Conservation (phyloP, 2,888 invertebrate genomes). For the Drosophila pseudotalamancana region DNA sequence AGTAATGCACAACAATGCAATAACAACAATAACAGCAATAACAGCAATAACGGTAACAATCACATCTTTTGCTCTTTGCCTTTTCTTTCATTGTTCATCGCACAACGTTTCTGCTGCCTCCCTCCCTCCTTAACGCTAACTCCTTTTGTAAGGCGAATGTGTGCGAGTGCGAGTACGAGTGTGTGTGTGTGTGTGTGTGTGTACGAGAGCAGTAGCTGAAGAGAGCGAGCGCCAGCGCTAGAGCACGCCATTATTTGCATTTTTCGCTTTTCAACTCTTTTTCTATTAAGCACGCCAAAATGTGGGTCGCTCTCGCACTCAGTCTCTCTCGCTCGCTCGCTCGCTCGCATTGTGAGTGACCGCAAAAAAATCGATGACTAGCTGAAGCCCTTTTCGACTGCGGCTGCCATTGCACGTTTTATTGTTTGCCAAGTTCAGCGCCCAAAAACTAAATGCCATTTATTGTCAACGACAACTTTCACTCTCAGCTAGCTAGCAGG, state of each 20-base stretch:
- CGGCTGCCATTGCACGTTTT: constrained; percentile 33
- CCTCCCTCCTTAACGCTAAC: constrained; percentile 10
- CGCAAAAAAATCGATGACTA: constrained; percentile 73
- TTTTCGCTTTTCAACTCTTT: constrained; percentile 76
- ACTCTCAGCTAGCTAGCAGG: constrained; percentile 40
- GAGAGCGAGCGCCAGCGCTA: constrained; percentile 4
- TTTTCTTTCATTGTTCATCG: constrained; percentile 53
- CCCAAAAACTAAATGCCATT: constrained; percentile 79
- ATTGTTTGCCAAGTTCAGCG: constrained; percentile 74
- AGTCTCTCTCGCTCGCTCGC: constrained; percentile 2
- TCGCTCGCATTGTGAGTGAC: constrained; percentile 50
- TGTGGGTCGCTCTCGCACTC: constrained; percentile 54
- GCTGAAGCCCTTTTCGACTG: constrained; percentile 33
- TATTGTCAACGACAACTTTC: constrained; percentile 70
- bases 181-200: constrained; percentile 2
- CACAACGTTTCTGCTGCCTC: constrained; percentile 2
- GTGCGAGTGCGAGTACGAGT: neutral
- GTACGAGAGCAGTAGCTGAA: constrained; percentile 3
- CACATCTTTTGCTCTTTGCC: constrained; percentile 66
- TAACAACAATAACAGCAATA: constrained; percentile 42
- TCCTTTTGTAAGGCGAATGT: constrained; percentile 36
- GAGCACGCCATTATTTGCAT: constrained; percentile 66
- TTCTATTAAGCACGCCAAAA: constrained; percentile 30
- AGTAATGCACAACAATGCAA: constrained; percentile 57
- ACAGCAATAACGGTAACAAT: constrained; percentile 48